Evolutionary conservation across 2,113 vertebrate species (phyloP), one percentile per base, ranked within the genome.

Genomic region (Myodes glareolus): DNA sequence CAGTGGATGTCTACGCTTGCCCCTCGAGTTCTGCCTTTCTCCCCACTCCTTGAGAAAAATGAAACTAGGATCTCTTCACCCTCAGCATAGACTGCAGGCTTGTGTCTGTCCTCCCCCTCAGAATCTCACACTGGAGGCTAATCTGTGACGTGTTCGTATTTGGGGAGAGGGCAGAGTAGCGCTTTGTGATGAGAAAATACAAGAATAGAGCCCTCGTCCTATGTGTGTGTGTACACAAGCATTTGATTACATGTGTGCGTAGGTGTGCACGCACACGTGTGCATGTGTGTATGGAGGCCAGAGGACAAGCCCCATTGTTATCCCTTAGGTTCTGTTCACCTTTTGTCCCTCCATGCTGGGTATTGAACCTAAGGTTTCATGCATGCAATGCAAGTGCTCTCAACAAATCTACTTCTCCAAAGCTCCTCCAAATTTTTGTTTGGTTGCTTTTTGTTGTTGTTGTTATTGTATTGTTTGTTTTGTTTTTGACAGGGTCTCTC

Each of bases 121-220:
- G 29, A 45, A 36, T 45, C 33, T 3, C 47, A 50, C 9, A 4
- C 4, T 23, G n/a, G 17, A 47, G 45, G 39, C 4, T 7, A 12
- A 61, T 55, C 23, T 2, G 11, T 19, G 3, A 8, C 3, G 29
- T 11, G 42, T 14, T 36, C 13, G 7, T 3, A 0, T 9, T 80
- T 68, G 10, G 16, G 88, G 61, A 31, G 33, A 12, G 17, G 80
- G 23, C 31, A 17, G 45, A 5, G 47, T 17, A 11, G 17, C 12
- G 21, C 39, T 25, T 50, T 36, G 7, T 3, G 13, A 45, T 45
- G 10, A 36, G 31, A 31, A 61, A 61, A 16, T 39, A 31, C 25
- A 45, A 63, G 27, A 5, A 52, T 33, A 31, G 61, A 47, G 29
- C 27, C 61, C 29, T 47, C 47, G 10, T 47, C 42, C 31, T 67